Conservation (phyloP, 2,113 vertebrate genomes). For the Strix uralensis region DNA sequence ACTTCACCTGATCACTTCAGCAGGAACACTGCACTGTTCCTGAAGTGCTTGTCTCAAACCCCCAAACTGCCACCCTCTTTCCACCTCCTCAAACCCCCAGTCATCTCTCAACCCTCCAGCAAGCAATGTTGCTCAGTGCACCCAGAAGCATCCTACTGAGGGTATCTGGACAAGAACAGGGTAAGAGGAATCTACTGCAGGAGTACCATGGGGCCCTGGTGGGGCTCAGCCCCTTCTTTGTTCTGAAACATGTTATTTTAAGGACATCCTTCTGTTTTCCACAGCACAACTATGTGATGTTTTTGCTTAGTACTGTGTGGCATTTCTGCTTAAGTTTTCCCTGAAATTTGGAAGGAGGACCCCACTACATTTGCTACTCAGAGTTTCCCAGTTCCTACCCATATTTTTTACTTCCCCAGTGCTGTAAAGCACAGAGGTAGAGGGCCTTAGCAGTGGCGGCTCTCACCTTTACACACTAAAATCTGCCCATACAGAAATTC, state of each 20-base stretch:
- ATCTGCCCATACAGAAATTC: neutral
- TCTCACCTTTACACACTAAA: neutral
- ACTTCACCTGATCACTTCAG: neutral
- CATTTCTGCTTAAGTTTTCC: neutral
- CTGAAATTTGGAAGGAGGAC: neutral
- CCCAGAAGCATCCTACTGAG: neutral
- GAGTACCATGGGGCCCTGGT: neutral
- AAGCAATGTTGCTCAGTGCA: neutral
- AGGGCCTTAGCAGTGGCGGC: neutral
- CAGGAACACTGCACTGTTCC: neutral
- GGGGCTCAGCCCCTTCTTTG: neutral
- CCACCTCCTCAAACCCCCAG: neutral
- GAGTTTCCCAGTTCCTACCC: neutral
- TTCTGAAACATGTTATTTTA: neutral
- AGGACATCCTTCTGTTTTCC: neutral
- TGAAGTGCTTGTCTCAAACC: neutral
- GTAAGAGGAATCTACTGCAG: neutral
- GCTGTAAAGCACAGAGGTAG: neutral
- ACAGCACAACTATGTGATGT: rapidly evolving
- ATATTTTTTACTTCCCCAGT: neutral
- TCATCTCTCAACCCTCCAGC: neutral
- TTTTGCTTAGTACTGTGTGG: neutral
- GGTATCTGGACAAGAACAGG: neutral
- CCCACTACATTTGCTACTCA: neutral
- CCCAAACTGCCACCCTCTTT: neutral